Conservation (phyloP, 2,113 vertebrate species). For the Heterotis niloticus region DNA sequence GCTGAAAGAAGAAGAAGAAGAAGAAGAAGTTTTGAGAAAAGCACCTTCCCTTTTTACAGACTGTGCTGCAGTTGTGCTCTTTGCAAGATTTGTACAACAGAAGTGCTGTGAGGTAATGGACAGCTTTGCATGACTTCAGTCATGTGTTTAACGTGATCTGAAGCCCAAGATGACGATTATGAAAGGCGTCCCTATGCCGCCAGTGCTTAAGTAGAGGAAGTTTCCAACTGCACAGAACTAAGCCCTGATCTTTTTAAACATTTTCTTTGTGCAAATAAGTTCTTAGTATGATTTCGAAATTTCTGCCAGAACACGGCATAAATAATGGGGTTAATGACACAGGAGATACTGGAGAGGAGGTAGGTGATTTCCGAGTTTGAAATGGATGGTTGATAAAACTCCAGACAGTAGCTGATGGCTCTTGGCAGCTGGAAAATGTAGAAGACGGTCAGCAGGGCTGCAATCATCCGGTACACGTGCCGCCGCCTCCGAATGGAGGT, state of each 20-base stretch:
- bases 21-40: no score
- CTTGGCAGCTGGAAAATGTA: constrained; percentile 56
- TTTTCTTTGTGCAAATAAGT: background rate
- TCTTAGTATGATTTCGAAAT: constrained; percentile 53
- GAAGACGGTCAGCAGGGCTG: constrained; percentile 50
- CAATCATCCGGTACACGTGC: constrained; percentile 55
- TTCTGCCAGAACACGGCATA: constrained; percentile 58
- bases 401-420: constrained; percentile 45
- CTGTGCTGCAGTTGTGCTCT: no score
- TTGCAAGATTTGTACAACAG: no score
- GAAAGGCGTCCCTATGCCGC: background rate
- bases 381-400: background rate
- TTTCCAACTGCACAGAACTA: background rate
- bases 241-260: background rate
- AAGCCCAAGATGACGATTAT: background rate
- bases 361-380: background rate
- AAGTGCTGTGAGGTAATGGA: no score
- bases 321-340: constrained; percentile 60
- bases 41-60: no score
- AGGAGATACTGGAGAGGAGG: background rate
- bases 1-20: no score
- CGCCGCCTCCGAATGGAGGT: constrained; percentile 48
- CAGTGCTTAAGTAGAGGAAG: background rate
- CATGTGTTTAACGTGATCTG: no score
- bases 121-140: no score